A percentile compares a stretch with the other conserved stretches of the same genome.
phyloP scores from a whole-genome alignment of 2,888 invertebrate species.

The Plagiodera versicolora region DNA sequence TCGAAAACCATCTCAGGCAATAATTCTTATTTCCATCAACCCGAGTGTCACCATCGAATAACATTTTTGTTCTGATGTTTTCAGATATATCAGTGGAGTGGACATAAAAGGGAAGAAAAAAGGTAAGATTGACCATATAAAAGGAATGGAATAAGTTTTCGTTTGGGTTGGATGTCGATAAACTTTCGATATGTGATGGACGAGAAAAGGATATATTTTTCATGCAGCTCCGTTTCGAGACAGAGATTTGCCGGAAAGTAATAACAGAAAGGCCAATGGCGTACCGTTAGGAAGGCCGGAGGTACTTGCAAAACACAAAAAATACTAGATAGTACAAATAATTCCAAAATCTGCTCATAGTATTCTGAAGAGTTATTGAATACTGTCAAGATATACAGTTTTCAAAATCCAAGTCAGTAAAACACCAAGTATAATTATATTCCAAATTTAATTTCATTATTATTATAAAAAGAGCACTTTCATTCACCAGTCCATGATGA shows the following conservation, averaged over 20 bases:
- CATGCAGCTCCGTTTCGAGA: slow-evolving; percentile 17
- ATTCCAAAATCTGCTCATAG: no score
- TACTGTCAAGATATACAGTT: no score
- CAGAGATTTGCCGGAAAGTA: slow-evolving; percentile 11
- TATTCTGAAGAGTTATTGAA: no score
- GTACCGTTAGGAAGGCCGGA: not conserved
- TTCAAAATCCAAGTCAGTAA: no score
- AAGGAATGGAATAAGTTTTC: slow-evolving; percentile 22
- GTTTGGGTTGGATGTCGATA: slow-evolving; percentile 18
- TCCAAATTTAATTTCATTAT: no score
- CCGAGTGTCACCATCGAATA: slow-evolving; percentile 17
- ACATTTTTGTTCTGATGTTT: slow-evolving; percentile 22
- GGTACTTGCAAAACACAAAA: no score
- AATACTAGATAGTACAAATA: no score
- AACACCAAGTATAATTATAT: no score
- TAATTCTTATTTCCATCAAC: slow-evolving; percentile 18
- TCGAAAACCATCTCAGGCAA: not conserved
- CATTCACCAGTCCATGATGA: no score
- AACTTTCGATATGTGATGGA: slow-evolving; percentile 23
- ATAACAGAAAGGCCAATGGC: slow-evolving; percentile 10
- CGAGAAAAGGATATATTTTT: slow-evolving; percentile 23
- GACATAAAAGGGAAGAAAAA: slow-evolving; percentile 15
- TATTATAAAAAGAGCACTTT: no score
- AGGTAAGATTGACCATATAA: slow-evolving; percentile 19
- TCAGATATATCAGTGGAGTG: slow-evolving; percentile 22